These are phyloP conservation scores for Nicator chloris DNA, from an alignment of 2,113 vertebrate species.

Conservation along the genomic window DNA sequence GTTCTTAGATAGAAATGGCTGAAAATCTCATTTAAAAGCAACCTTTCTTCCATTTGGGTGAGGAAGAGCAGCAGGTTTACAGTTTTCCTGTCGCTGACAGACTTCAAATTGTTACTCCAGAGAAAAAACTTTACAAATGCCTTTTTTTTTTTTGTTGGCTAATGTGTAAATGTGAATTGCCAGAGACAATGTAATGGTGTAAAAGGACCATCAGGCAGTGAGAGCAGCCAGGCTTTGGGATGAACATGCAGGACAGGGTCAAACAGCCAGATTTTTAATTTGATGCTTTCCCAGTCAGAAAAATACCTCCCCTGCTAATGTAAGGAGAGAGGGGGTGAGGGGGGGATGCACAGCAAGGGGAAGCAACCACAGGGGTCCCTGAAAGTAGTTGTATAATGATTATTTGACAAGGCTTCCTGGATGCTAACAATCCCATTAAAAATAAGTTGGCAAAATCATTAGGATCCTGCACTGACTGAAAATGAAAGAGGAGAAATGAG, in stretches of 20 bases:
- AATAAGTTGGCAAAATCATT: conserved; percentile 56
- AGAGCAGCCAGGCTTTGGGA: neutral
- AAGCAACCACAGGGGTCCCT: conserved; percentile 16
- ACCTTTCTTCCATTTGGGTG: neutral
- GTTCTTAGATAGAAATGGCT: neutral
- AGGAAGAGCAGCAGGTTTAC: neutral
- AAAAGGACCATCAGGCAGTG: neutral
- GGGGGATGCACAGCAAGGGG: neutral
- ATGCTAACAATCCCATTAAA: conserved; percentile 64
- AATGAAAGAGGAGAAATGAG: conserved; percentile 60
- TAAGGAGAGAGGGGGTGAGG: neutral
- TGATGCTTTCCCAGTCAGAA: neutral
- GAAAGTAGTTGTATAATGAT: conserved; percentile 48
- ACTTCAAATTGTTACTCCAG: conserved; percentile 1
- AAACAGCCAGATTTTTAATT: conserved; percentile 29
- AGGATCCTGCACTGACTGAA: conserved; percentile 41
- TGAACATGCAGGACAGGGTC: neutral
- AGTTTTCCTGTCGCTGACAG: neutral
- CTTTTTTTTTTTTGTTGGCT: neutral
- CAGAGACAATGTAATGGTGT: neutral
- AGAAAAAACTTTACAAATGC: neutral
- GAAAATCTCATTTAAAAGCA: neutral
- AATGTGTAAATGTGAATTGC: conserved; percentile 5
- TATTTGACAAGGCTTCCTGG: conserved; percentile 62
- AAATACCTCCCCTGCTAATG: conserved; percentile 7